A percentile compares a stretch with the other conserved stretches of the same genome.
Evolutionary conservation across 2,888 invertebrate species (phyloP).

Genomic region (Patella depressa): DNA sequence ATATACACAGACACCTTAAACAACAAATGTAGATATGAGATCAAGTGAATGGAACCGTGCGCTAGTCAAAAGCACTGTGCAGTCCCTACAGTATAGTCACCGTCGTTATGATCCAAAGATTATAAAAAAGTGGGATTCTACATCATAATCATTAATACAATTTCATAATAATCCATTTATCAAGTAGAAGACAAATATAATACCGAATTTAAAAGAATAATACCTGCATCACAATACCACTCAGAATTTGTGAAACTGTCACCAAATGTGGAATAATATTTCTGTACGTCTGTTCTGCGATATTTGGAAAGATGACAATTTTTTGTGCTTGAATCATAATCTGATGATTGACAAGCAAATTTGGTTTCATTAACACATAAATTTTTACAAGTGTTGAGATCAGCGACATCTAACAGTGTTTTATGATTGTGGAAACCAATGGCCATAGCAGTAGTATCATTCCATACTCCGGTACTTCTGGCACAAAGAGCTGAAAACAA

Average conservation of each 20-base stretch:
- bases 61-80: no score
- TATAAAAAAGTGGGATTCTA: no score
- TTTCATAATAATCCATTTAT: no score
- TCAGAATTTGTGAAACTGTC: slow-evolving; percentile 36
- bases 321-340: slow-evolving; percentile 31
- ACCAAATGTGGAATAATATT: slow-evolving; percentile 33
- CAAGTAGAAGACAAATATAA: no score
- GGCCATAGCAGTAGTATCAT: slow-evolving; percentile 19
- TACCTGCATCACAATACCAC: slow-evolving; percentile 44
- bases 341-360: slow-evolving; percentile 44
- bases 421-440: slow-evolving; percentile 43
- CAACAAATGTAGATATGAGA: no score
- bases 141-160: no score
- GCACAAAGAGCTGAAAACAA: slow-evolving; percentile 38
- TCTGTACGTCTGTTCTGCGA: slow-evolving; percentile 31
- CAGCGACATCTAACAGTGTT: slow-evolving; percentile 24
- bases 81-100: no score
- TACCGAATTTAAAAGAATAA: no score
- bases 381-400: slow-evolving; percentile 30
- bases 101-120: no score
- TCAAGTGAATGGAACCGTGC: no score
- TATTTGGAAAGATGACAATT: slow-evolving; percentile 40
- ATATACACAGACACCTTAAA: no score
- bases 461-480: slow-evolving; percentile 30
- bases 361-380: slow-evolving; percentile 33